Base-by-base conservation (phyloP, 2,113 vertebrate genomes). In the Leucoraja erinaceus region DNA sequence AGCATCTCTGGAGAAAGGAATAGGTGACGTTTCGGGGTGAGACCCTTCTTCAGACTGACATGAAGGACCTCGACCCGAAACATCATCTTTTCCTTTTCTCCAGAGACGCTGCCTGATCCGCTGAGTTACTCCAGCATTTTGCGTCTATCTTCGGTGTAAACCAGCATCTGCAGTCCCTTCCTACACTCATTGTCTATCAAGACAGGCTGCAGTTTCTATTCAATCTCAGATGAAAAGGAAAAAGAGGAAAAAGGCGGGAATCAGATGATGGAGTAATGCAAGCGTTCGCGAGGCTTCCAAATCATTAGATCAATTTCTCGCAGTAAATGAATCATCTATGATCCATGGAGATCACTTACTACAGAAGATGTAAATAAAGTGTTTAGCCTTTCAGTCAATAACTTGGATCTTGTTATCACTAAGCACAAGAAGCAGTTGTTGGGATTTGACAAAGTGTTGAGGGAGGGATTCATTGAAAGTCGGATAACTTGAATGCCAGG, bases 181-280 rank as follows among this genome's bases (percentile, higher is more conserved):
- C 38, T 47, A 47, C 38, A 47, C 66, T 91, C 33, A 70, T 33
- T 47, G 61, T 90, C 86, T 90, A 66, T 91, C 88, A 91, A 33
- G 63, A 47, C 22, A 20, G 31, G 61, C 59, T 68, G 31, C 66
- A 66, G 31, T 68, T 90, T 61, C 14, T 90, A n/a, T 38, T 70
- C 70, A 47, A 91, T 63, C 66, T 91, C 38, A 72, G 66, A 33
- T 68, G 63, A 91, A 66, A 91, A 91, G 16, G 68, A 33, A 72
- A 91, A 91, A 70, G 2, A 47, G 66, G 88, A 91, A 90, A 72
- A 8, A 25, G 88, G n/a, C n/a, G 70, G 16, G 14, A n/a, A 33
- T 33, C 61, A 90, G 88, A 14, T 72, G 88, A 91, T 20, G 33
- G 88, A 91, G 68, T 91, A 72, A 91, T 91, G 63, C 22, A 47